Evolutionary conservation across 92 coral and sea anemone species (phyloP).

Genomic region (Umimayanthus chanpuru): DNA sequence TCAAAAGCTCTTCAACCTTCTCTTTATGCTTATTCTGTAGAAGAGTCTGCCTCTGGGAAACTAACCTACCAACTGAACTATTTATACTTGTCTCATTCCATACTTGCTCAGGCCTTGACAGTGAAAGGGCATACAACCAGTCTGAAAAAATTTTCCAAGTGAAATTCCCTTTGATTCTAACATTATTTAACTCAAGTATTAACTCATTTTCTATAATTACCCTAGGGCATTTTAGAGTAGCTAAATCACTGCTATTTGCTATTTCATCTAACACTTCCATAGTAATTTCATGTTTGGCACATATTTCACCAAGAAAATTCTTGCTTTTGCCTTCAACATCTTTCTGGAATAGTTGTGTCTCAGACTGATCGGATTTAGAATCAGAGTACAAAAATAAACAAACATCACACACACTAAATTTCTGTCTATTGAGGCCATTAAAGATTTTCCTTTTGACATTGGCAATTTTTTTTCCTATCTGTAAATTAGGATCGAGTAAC

Average conservation of each 20-base stretch:
- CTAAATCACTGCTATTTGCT: conserved; percentile 20
- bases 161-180: conserved; percentile 30
- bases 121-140: conserved; percentile 36
- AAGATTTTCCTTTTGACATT: conserved; percentile 11
- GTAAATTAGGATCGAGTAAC: background rate
- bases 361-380: background rate
- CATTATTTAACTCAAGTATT: conserved; percentile 22
- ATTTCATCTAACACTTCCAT: conserved; percentile 18
- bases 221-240: conserved; percentile 27
- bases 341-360: conserved; percentile 1
- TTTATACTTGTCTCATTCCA: conserved; percentile 16
- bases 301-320: conserved; percentile 1
- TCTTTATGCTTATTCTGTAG: conserved; percentile 12
- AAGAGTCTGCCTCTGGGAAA: conserved; percentile 16
- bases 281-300: background rate
- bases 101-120: conserved; percentile 14
- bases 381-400: no score
- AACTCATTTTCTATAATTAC: conserved; percentile 24
- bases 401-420: background rate
- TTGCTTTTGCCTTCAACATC: conserved; percentile 16
- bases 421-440: background rate
- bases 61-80: conserved; percentile 23
- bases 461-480: background rate
- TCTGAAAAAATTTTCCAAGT: conserved; percentile 12
- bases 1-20: conserved; percentile 22